phyloP scores from a whole-genome alignment of 2,113 vertebrate genomes.

The Gambusia holbrooki region DNA sequence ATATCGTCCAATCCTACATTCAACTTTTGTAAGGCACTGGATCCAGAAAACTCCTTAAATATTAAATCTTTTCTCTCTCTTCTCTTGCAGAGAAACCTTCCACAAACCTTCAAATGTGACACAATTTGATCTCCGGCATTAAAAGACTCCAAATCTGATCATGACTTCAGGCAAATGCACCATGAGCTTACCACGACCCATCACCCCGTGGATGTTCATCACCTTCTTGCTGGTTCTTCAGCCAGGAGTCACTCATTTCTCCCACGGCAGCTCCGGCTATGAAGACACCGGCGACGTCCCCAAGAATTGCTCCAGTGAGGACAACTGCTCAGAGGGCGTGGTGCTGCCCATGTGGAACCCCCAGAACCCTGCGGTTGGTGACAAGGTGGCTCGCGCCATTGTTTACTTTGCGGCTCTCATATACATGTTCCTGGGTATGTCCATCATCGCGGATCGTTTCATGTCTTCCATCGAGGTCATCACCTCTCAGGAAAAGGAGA shows the following conservation, averaged over 20 bases:
- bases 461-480: constrained; percentile 91
- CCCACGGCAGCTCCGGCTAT: constrained; percentile 59
- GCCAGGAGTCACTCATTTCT: constrained; percentile 67
- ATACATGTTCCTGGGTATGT: constrained; percentile 90
- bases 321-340: constrained; percentile 84
- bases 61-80: neutral
- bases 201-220: constrained; percentile 55
- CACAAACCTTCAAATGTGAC: constrained; percentile 35
- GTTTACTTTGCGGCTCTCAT: constrained; percentile 87
- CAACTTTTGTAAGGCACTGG: neutral
- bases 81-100: constrained; percentile 37
- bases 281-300: constrained; percentile 25
- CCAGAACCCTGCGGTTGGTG: constrained; percentile 85
- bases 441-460: constrained; percentile 87
- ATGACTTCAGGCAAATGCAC: constrained; percentile 59
- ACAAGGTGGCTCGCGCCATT: constrained; percentile 86
- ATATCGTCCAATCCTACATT: neutral
- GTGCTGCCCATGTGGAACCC: constrained; percentile 87
- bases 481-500: constrained; percentile 87
- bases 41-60: neutral
- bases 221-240: constrained; percentile 72
- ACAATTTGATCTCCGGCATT: constrained; percentile 19
- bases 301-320: constrained; percentile 73
- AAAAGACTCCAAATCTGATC: constrained; percentile 31
- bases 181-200: constrained; percentile 43